phyloP scores from a whole-genome alignment of 2,888 invertebrate genomes.

The Drosophila gaucha region DNA sequence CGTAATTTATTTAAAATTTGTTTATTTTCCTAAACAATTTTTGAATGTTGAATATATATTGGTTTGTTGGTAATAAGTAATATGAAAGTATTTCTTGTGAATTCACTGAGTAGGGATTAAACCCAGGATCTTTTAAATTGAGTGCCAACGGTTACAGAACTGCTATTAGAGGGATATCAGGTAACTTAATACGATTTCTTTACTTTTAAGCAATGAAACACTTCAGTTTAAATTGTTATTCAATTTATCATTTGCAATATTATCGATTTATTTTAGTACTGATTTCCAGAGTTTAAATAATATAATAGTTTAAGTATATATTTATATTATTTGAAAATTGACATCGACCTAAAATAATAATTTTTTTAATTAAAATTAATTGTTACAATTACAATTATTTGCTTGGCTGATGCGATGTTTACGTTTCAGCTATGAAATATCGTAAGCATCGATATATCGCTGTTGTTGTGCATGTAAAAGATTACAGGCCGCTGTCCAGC shows the following conservation, averaged over 20 bases:
- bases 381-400: background rate
- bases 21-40: too few species aligned
- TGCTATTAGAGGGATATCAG: too few species aligned
- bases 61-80: too few species aligned
- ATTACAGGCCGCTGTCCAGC: constrained; percentile 7
- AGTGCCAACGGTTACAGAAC: too few species aligned
- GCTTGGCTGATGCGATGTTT: background rate
- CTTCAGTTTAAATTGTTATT: background rate
- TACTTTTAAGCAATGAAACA: too few species aligned
- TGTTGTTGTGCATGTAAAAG: constrained; percentile 5
- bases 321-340: too few species aligned
- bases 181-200: too few species aligned
- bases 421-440: background rate
- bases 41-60: too few species aligned
- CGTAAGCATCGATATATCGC: constrained; percentile 15
- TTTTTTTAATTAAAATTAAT: background rate
- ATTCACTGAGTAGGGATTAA: too few species aligned
- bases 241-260: background rate
- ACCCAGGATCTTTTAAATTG: too few species aligned
- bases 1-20: too few species aligned
- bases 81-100: too few species aligned
- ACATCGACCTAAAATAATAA: background rate
- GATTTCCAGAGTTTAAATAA: background rate
- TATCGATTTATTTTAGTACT: background rate
- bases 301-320: background rate